Base-by-base conservation (phyloP, 2,888 invertebrate species). In the Atethmia centrago region DNA sequence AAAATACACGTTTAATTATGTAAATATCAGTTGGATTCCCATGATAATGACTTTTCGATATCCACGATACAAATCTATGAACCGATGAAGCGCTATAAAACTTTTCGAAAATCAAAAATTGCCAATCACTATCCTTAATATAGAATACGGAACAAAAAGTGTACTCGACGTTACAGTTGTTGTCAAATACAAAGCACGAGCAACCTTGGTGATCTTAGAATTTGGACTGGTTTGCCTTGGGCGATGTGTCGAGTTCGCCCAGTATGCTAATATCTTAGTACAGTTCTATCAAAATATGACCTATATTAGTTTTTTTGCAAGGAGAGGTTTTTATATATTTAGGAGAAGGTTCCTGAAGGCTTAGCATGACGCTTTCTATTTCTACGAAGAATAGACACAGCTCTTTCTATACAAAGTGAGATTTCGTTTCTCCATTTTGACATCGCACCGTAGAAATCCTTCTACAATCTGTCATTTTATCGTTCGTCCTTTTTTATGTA, bases 231-330 rank as follows among this genome's bases (percentile, higher is more conserved):
- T 21, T 81, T 61, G 63, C 62, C 71, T 71, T 62, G 70, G 10
- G 40, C 70, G 45, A 73, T 69, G 21, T 42, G 49, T 66, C 78
- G 75, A 83, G 83, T 78, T 71, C 71, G 70, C 74, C 82, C 73
- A 21, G 85, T 81, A 78, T 81, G 82, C 51, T 61, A 84, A 84
- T 81, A 3, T 51, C 31, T 49, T 59, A 45, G 31, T 64, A 67
- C 66, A 55, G 58, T 64, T 77, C 3, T 36, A 28, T 66, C 36
- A 40, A 67, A 55, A 63, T 72, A 19, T 64, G 51, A 63, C 19
- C 45, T 31, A 56, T 72, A 12, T 31, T 65, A 21, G 36, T 55
- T 25, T 55, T 25, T 61, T 72, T 9, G 51, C 51, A 42, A 45
- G 16, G 21, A 59, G 21, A 53, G 2, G 16, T n/a, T 19, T 36